Evolutionary conservation across 2,113 vertebrate genomes (phyloP).

Genomic region (Oncorhynchus nerka): DNA sequence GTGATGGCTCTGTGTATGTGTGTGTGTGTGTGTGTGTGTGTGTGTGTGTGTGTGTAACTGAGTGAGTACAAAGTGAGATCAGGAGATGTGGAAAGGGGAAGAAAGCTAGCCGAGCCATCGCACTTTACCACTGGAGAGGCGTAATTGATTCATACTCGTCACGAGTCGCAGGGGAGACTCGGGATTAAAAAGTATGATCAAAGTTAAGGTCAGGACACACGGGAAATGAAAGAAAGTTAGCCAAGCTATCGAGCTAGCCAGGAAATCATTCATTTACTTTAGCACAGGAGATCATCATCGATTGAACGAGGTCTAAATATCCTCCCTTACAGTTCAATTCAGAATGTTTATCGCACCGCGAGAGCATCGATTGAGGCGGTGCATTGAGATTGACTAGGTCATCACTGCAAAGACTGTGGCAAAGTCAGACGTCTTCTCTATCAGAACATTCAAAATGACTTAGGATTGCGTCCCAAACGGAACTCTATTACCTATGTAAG

Average conservation of each 20-base stretch:
- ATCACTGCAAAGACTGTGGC: not conserved
- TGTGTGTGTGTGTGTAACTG: too few species aligned
- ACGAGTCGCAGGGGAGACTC: not conserved
- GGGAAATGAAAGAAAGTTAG: not conserved
- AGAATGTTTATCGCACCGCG: not conserved
- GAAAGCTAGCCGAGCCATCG: too few species aligned
- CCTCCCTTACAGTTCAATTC: not conserved
- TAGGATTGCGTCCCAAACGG: not conserved
- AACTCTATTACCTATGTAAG: not conserved
- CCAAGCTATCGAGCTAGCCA: not conserved
- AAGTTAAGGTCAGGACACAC: not conserved
- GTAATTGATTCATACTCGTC: not conserved
- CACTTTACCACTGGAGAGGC: too few species aligned
- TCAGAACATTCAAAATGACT: not conserved
- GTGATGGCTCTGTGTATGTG: too few species aligned
- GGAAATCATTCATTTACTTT: not conserved
- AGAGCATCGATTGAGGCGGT: not conserved
- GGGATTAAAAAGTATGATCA: not conserved
- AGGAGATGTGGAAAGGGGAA: too few species aligned
- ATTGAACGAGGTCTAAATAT: not conserved
- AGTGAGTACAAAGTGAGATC: too few species aligned
- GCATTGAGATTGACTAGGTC: not conserved
- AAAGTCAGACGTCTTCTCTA: not conserved
- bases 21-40: too few species aligned
- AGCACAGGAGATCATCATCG: not conserved